A percentile compares a stretch with the other conserved stretches of the same genome.
These are phyloP conservation scores for Axis porcinus DNA, from an alignment of 2,113 vertebrate genomes.

Conservation along the genomic window DNA sequence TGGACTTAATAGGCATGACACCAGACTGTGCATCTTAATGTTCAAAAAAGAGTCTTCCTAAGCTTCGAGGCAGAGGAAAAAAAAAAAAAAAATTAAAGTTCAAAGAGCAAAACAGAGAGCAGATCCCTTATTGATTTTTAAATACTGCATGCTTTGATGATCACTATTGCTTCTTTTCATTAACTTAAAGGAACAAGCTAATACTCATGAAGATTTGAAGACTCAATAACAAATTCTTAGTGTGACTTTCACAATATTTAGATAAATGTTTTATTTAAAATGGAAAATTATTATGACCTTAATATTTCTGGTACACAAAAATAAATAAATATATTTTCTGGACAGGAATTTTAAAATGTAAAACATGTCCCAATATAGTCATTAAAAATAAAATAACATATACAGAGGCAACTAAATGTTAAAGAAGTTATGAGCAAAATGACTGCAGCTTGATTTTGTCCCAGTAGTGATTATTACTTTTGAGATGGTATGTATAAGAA, in stretches of 20 bases:
- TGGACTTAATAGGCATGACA: neutral
- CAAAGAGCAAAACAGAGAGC: neutral
- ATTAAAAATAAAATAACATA: neutral
- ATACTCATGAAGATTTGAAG: conserved; percentile 13
- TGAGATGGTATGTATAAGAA: neutral
- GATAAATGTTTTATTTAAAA: neutral
- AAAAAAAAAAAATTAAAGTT: conserved; percentile 23
- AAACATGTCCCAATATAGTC: neutral
- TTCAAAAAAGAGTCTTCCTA: neutral
- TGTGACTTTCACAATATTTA: neutral
- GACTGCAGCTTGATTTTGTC: neutral
- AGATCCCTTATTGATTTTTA: conserved; percentile 47
- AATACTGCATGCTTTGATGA: conserved; percentile 61
- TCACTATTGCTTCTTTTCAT: conserved; percentile 21
- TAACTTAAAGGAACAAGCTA: conserved; percentile 61
- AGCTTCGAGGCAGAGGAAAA: neutral
- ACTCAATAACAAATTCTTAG: conserved; percentile 25
- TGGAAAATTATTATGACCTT: neutral
- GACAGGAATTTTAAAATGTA: neutral
- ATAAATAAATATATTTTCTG: neutral
- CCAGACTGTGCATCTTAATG: neutral
- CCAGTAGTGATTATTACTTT: neutral
- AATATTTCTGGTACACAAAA: neutral
- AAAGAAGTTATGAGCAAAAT: neutral
- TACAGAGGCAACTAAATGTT: neutral